A percentile compares a stretch with the other conserved stretches of the same genome.
These are phyloP conservation scores for Diabrotica balteata DNA, from an alignment of 2,888 invertebrate genomes.

Conservation along the genomic window DNA sequence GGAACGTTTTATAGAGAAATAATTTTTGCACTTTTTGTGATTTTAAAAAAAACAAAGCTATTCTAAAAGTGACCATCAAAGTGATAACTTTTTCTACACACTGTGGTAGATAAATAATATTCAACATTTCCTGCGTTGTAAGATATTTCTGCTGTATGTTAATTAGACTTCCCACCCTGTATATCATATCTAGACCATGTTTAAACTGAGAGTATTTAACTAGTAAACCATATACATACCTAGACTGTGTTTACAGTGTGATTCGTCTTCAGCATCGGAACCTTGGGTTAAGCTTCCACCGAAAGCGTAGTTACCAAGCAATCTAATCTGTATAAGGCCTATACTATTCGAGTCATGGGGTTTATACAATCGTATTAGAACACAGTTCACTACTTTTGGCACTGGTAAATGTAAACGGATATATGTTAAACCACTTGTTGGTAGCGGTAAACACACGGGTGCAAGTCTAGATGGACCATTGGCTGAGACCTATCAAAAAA, in stretches of 20 bases:
- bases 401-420: slow-evolving; percentile 83
- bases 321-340: slow-evolving; percentile 84
- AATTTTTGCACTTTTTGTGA: too few species aligned
- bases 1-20: too few species aligned
- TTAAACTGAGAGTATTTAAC: too few species aligned
- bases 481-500: slow-evolving; percentile 64
- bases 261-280: slow-evolving; percentile 64
- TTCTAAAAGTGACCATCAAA: too few species aligned
- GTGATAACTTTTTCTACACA: too few species aligned
- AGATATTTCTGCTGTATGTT: too few species aligned
- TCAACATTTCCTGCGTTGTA: too few species aligned
- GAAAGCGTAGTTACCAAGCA: slow-evolving; percentile 87
- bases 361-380: slow-evolving; percentile 77
- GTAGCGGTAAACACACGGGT: slow-evolving; percentile 85
- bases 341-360: slow-evolving; percentile 90
- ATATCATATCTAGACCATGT: too few species aligned
- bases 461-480: slow-evolving; percentile 80
- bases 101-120: too few species aligned
- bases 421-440: slow-evolving; percentile 86
- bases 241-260: slow-evolving; percentile 59
- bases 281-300: slow-evolving; percentile 61
- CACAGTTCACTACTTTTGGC: slow-evolving; percentile 85
- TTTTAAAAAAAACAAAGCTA: too few species aligned
- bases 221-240: slow-evolving; percentile 25
- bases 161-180: too few species aligned